Conservation (phyloP, 2,888 invertebrate species). For the Apodemia duryi region DNA sequence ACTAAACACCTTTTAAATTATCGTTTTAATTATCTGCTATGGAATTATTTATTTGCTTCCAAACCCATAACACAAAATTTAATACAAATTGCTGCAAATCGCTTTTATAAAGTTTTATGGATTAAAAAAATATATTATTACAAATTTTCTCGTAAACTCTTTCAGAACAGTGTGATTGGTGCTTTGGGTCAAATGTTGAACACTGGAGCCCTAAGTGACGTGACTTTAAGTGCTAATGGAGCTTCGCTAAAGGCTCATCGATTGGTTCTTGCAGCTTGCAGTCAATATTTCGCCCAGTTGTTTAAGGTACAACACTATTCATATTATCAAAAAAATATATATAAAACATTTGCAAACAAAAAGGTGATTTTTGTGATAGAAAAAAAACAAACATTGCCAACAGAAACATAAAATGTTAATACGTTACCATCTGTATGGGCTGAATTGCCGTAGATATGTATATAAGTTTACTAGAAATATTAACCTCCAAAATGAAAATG, state of each 20-base stretch:
- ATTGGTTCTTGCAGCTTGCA: constrained; percentile 92
- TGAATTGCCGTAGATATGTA: no score
- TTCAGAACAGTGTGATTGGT: constrained; percentile 86
- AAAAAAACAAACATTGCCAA: background rate
- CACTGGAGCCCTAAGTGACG: constrained; percentile 90
- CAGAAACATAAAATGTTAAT: no score
- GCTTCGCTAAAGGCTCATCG: constrained; percentile 91
- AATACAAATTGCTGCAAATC: background rate
- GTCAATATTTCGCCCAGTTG: constrained; percentile 92
- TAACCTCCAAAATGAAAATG: no score
- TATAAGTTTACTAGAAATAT: no score
- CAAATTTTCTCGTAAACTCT: background rate
- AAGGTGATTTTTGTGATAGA: background rate
- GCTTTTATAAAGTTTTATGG: background rate
- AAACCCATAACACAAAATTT: background rate
- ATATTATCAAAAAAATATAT: no score
- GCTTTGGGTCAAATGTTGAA: constrained; percentile 88
- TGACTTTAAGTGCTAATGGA: constrained; percentile 91
- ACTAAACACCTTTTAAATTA: background rate
- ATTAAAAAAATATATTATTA: background rate
- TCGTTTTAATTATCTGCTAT: background rate
- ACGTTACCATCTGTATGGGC: no score
- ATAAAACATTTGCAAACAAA: no score
- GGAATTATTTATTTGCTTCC: background rate
- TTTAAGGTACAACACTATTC: constrained; percentile 81